Percentiles rank a stretch among this genome's conserved stretches.
Evolutionary conservation across 23 tunicate species (phyloP).

Genomic region (Diplosoma virens): DNA sequence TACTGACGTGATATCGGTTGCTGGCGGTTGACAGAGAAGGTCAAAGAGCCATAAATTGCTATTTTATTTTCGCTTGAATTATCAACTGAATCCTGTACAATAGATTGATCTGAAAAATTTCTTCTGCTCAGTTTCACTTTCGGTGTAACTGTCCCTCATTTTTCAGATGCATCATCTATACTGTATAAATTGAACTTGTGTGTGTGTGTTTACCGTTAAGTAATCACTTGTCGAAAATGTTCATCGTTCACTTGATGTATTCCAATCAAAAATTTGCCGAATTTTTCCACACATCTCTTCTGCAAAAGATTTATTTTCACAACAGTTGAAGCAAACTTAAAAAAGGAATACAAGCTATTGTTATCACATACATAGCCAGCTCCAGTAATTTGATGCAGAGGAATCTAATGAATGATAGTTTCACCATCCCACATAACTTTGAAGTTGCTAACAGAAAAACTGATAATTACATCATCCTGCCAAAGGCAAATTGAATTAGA

Average conservation of each 20-base stretch:
- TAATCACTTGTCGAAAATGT: constrained; percentile 70
- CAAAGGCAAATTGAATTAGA: constrained; percentile 26
- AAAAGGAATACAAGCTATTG: constrained; percentile 29
- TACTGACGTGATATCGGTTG: not conserved
- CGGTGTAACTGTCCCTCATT: too few species aligned
- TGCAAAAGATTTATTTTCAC: constrained; percentile 52
- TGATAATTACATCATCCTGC: constrained; percentile 54
- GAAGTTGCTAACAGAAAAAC: constrained; percentile 61
- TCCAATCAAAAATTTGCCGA: constrained; percentile 75
- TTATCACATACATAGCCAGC: constrained; percentile 73
- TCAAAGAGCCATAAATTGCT: too few species aligned
- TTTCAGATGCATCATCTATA: too few species aligned
- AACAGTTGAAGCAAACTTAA: constrained; percentile 65
- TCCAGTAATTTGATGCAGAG: constrained; percentile 65
- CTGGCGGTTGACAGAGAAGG: not conserved
- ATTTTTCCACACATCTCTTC: constrained; percentile 66
- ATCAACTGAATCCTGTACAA: too few species aligned
- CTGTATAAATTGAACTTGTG: constrained; percentile 79
- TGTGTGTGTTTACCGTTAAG: constrained; percentile 74
- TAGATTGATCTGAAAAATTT: too few species aligned
- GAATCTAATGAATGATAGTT: constrained; percentile 62
- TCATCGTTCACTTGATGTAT: constrained; percentile 78
- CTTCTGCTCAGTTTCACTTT: too few species aligned
- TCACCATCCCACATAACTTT: constrained; percentile 66
- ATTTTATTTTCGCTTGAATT: too few species aligned